Base-by-base conservation (phyloP, 2,797 vertebrate genomes). In the Enteromius afrohamiltoni region DNA sequence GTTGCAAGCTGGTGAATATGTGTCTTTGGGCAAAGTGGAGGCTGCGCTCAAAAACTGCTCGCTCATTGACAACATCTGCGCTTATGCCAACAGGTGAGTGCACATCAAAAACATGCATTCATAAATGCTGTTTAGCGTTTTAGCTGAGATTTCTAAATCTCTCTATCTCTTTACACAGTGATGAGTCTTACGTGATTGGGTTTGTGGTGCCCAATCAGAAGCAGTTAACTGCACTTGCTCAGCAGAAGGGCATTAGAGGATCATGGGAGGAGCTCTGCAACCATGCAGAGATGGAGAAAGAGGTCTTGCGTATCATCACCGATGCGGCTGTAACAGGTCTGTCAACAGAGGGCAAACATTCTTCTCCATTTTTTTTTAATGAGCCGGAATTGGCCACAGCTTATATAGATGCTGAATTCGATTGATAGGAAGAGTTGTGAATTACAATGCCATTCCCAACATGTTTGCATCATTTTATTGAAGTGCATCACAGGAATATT, bases 161-260 rank as follows among this genome's bases (percentile, higher is more conserved):
- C 6, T 79, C 14, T 49, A 31, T 49, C 40, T 82, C 80, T 92
- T 91, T 76, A 90, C 90, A 76, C 90, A 99, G 98, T 86, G 97
- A 97, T 83, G 95, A 99, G 92, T 98, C 98, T 31, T 99, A 98
- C 0, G 97, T 99, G 89, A 96, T 99, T 90, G 95, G 97, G 92
- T 99, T 99, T 89, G 94, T 99, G 93, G 98, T 99, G 93, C 97
- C 98, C 86, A 99, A 97, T 91, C 97, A 99, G 91, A 99, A 97
- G 91, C 96, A 97, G 87, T 93, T 99, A 0, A 94, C 91, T 80
- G 92, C 92, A 21, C 86, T 98, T 85, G 98, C 97, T 13, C 91
- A 90, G 83, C 96, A 95, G 88, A 94, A 93, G 89, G 92, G 95
- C 65, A 92, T 97, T 76, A 91, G 82, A 70, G 97, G 96, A 85